Evolutionary conservation across 2,113 vertebrate species (phyloP).

Genomic region (Callospermophilus lateralis): DNA sequence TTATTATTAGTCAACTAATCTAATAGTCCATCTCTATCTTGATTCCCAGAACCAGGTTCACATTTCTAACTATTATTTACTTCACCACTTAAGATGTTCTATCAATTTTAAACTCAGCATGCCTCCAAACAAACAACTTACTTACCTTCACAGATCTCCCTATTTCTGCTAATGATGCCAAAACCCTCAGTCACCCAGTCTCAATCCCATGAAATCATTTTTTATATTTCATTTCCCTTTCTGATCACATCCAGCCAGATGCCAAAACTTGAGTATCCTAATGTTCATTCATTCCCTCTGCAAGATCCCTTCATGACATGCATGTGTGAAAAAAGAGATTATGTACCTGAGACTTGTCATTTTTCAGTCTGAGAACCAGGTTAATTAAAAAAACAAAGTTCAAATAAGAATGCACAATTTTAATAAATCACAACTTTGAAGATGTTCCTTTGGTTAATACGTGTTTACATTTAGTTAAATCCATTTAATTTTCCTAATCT

Average conservation of each 20-base stretch:
- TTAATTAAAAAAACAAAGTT: neutral
- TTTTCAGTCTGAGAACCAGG: neutral
- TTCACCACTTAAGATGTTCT: neutral
- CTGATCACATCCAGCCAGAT: neutral
- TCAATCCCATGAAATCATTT: neutral
- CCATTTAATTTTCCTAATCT: constrained; percentile 6
- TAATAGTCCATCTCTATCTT: neutral
- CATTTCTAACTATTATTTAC: neutral
- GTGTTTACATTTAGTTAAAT: neutral
- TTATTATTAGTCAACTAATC: neutral
- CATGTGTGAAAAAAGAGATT: neutral
- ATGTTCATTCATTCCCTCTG: neutral
- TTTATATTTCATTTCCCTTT: neutral
- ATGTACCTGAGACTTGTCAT: neutral
- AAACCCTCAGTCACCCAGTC: neutral
- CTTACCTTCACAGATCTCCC: neutral
- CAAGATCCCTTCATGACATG: neutral
- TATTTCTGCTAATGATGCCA: neutral
- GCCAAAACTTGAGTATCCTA: neutral
- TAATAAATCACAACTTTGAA: constrained; percentile 24
- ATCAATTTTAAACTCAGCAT: neutral
- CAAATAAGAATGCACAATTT: neutral
- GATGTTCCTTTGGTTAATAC: neutral
- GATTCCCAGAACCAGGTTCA: neutral
- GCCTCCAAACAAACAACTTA: neutral